Evolutionary conservation across 2,797 vertebrate species (phyloP), one percentile per base, ranked within the genome.

Genomic region (Sebastes steindachneri): DNA sequence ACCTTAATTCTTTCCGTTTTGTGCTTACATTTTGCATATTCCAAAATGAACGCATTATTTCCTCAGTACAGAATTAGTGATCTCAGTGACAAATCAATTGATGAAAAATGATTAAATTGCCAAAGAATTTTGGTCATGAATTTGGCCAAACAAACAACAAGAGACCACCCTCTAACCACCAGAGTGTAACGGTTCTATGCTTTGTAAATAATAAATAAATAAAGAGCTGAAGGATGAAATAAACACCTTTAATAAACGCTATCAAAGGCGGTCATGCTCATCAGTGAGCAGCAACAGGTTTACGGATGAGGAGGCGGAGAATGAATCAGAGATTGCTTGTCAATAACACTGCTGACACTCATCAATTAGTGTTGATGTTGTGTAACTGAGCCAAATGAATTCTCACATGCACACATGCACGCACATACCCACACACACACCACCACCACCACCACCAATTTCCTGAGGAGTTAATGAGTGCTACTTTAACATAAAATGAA

Each of bases 321-420:
- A 79, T 71, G 73, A 89, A 68, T 80, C 54, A 55, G 11, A 54
- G 77, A 73, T 65, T 57, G 31, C 63, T 71, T 53, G 84, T 80
- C 75, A 80, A 69, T 83, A 86, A 78, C 68, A 31, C 33, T 23
- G 12, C 59, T 68, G 63, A 89, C 72, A 65, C 45, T 85, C 55
- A 54, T 85, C 53, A 72, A 53, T 84, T 66, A 73, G 71, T 59
- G 69, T 26, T 75, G 66, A 75, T 78, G 83, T 45, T 73, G 83
- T 82, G 80, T 70, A 84, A 82, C 63, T 3, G 59, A 77, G 72
- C 9, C 26, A 59, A 81, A 87, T 80, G 25, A 84, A 84, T 75
- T 78, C 58, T 23, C 53, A 12, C 12, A 51, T 15, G 48, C 53
- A 58, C 45, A 68, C 14, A 58, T 62, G 60, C 53, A 79, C 66